Conservation (phyloP, 2,113 vertebrate species). For the Lathamus discolor region DNA sequence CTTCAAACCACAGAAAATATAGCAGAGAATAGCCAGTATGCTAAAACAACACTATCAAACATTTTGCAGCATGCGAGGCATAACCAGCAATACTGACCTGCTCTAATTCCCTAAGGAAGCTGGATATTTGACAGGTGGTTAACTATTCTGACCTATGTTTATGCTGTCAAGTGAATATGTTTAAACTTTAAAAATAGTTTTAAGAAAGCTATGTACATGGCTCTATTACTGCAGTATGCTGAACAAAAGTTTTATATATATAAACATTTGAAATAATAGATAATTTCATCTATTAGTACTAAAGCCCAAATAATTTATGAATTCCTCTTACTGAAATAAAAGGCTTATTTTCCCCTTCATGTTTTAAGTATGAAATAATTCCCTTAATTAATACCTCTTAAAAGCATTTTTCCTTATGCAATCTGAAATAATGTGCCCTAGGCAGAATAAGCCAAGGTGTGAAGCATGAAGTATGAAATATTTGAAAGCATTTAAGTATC, state of each 20-base stretch:
- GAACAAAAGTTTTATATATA: not conserved
- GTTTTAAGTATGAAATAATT: not conserved
- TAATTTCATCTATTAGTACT: not conserved
- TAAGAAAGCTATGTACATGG: not conserved
- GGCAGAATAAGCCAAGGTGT: not conserved
- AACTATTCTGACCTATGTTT: not conserved
- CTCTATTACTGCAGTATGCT: not conserved
- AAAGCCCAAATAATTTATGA: not conserved
- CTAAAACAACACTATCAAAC: not conserved
- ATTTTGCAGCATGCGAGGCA: not conserved
- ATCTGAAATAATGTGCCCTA: conserved; percentile 29
- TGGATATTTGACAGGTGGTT: not conserved
- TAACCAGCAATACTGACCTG: not conserved
- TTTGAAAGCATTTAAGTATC: not conserved
- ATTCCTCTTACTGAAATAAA: not conserved
- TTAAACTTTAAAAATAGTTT: not conserved
- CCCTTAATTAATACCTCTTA: conserved; percentile 15
- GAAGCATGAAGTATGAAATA: not conserved
- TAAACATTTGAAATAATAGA: not conserved
- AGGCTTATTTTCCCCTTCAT: not conserved
- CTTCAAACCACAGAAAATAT: not conserved
- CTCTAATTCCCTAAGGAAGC: not conserved
- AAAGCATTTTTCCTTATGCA: not conserved
- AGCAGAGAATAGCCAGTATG: not conserved
- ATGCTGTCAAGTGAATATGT: not conserved